Percentiles rank a stretch among this genome's conserved stretches.
These are phyloP conservation scores for Malthinus flaveolus DNA, from an alignment of 2,888 invertebrate genomes.

Conservation along the genomic window DNA sequence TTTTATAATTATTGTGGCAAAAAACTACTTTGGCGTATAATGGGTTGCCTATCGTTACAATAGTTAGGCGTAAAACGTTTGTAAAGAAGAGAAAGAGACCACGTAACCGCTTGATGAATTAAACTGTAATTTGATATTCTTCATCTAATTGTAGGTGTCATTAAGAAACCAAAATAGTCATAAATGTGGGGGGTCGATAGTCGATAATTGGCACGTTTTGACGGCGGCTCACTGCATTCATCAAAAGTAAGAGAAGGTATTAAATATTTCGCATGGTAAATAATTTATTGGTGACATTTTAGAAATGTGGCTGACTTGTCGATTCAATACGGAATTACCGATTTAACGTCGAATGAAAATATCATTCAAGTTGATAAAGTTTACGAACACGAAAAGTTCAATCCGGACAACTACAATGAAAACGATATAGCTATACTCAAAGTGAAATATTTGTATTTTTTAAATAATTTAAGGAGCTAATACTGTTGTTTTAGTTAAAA, in stretches of 20 bases:
- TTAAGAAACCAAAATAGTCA: slow-evolving; percentile 14
- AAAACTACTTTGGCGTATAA: too few species aligned
- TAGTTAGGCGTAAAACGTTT: too few species aligned
- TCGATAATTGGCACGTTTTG: slow-evolving; percentile 28
- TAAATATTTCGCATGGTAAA: neutral
- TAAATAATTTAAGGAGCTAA: neutral
- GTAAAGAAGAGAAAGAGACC: too few species aligned
- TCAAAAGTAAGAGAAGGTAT: slow-evolving; percentile 1
- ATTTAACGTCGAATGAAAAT: slow-evolving; percentile 18
- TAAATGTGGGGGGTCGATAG: slow-evolving; percentile 31
- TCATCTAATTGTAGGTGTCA: slow-evolving; percentile 19
- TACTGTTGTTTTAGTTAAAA: slow-evolving; percentile 31
- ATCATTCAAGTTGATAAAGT: slow-evolving; percentile 21
- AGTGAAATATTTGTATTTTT: slow-evolving; percentile 12
- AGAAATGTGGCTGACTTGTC: neutral
- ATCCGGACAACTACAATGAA: slow-evolving; percentile 19
- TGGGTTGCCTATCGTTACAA: too few species aligned
- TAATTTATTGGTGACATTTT: neutral
- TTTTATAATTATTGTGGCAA: too few species aligned
- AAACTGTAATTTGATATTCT: too few species aligned
- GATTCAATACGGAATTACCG: slow-evolving; percentile 30
- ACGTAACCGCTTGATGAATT: too few species aligned
- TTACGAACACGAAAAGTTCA: slow-evolving; percentile 25
- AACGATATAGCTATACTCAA: slow-evolving; percentile 37
- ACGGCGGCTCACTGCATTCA: slow-evolving; percentile 31